Conservation (phyloP, 2,113 vertebrate species). For the Entomyzon cyanotis region DNA sequence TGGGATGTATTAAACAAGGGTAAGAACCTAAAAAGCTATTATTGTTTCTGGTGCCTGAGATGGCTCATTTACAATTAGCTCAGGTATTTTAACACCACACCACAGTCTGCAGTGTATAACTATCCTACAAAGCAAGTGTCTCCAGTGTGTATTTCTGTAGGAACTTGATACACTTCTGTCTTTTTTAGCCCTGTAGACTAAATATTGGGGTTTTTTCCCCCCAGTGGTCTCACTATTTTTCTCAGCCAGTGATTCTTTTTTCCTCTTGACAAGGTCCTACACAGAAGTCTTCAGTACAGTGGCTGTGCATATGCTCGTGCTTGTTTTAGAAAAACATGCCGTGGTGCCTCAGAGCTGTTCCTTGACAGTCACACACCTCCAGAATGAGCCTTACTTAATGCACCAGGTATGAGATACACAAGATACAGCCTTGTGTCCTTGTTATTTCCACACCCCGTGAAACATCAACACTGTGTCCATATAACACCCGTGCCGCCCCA, state of each 20-base stretch:
- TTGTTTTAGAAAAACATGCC: fast-evolving
- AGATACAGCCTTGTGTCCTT: not conserved
- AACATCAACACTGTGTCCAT: not conserved
- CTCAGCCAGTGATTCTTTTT: not conserved
- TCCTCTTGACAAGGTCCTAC: not conserved
- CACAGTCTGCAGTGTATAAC: not conserved
- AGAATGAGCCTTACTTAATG: not conserved
- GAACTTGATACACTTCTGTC: not conserved
- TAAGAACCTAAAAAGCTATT: not conserved
- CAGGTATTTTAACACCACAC: not conserved
- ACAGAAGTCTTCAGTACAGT: not conserved
- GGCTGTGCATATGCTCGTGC: not conserved
- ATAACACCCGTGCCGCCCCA: fast-evolving
- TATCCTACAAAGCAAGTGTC: not conserved
- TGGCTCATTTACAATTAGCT: not conserved
- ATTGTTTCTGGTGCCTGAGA: not conserved
- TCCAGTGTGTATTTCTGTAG: not conserved
- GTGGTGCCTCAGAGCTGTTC: not conserved
- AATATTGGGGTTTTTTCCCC: not conserved
- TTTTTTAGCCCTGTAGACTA: not conserved
- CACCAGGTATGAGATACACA: too few relatives aligned
- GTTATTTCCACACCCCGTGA: not conserved
- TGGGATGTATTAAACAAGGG: not conserved
- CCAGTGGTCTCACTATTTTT: not conserved
- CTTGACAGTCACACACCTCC: fast-evolving